These are phyloP conservation scores for Pterostichus niger DNA, from an alignment of 2,888 invertebrate species.

Conservation along the genomic window DNA sequence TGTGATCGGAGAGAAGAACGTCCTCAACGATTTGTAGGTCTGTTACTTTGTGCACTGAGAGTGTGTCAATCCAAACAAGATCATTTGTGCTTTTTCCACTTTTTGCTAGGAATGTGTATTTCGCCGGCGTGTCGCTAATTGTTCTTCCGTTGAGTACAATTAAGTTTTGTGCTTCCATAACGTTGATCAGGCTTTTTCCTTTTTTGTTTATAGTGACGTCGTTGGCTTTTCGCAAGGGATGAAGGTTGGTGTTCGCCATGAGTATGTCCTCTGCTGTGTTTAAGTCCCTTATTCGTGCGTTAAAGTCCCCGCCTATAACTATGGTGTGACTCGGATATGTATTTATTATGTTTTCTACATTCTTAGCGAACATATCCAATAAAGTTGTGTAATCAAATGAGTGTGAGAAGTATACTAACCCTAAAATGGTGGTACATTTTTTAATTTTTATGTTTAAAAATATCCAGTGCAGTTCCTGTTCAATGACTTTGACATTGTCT, in stretches of 20 bases:
- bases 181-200: not conserved
- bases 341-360: not conserved
- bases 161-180: not conserved
- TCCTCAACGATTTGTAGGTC: too few relatives aligned
- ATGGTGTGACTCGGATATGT: not conserved
- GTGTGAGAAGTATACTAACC: not conserved
- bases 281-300: not conserved
- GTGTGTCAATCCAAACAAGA: too few relatives aligned
- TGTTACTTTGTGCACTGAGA: too few relatives aligned
- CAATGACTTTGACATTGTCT: not conserved
- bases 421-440: not conserved
- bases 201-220: not conserved
- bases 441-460: not conserved
- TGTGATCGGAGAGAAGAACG: too few relatives aligned
- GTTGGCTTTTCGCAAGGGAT: not conserved
- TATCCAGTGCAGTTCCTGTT: not conserved
- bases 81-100: not conserved
- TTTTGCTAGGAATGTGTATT: not conserved
- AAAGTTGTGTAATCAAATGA: not conserved
- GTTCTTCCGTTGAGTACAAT: not conserved
- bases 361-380: not conserved
- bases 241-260: not conserved
- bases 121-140: not conserved
- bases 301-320: not conserved
- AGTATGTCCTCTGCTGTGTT: too few relatives aligned